Evolutionary conservation across 2,888 invertebrate species (phyloP).

Genomic region (Coelogynopora nodosa): DNA sequence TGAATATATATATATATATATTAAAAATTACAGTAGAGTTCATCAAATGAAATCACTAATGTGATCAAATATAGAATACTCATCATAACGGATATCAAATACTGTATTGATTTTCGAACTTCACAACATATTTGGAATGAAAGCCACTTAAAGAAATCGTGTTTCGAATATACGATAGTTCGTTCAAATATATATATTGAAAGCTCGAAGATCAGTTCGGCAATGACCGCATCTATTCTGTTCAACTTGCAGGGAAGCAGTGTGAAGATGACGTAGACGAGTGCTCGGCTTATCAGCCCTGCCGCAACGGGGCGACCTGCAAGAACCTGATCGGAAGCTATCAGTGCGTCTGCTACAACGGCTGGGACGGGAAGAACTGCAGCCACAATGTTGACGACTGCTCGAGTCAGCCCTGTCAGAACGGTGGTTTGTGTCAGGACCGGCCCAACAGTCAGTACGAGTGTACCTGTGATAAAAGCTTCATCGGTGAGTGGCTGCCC

Average conservation of each 20-base stretch:
- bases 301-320: constrained; percentile 37
- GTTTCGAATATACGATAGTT: no score
- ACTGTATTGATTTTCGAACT: no score
- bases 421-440: constrained; percentile 22
- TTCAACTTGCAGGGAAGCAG: constrained; percentile 2
- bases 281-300: constrained; percentile 35
- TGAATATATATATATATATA: no score
- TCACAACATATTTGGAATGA: no score
- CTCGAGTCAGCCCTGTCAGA: constrained; percentile 36
- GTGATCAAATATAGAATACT: no score
- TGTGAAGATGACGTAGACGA: constrained; percentile 41
- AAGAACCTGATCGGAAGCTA: constrained; percentile 16
- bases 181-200: no score
- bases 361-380: constrained; percentile 38
- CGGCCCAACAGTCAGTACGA: constrained; percentile 19
- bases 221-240: no score
- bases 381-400: constrained; percentile 27
- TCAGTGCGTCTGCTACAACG: constrained; percentile 36
- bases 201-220: no score
- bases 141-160: no score
- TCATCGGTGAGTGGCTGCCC: neutral
- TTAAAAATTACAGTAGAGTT: no score
- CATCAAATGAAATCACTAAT: no score
- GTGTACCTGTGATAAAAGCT: neutral
- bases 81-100: no score